Evolutionary conservation across 2,888 invertebrate genomes (phyloP), one percentile per base, ranked within the genome.

Genomic region (Agrotis ipsilon): DNA sequence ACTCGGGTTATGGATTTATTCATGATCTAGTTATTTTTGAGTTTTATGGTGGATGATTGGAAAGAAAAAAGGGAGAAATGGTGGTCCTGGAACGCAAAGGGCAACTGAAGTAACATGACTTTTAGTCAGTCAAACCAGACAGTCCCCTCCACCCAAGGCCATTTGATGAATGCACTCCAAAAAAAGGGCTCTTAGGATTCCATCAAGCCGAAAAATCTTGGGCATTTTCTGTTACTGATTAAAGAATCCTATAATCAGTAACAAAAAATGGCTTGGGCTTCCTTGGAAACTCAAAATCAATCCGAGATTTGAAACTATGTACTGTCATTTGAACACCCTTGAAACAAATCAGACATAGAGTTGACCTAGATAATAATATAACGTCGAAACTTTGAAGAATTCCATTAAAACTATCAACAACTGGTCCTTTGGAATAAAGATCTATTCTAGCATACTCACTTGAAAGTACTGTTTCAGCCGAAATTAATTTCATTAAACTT

Each of bases 1-100:
- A 51, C 62, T 67, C 27, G 43, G 24, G 16, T 43, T 59, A 51
- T 67, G 59, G 49, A 45, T 49, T 61, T 73, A 63, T 78, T 62
- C 54, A 48, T 46, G 32, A 48, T 21, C 4, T 48, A 46, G n/a
- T 14, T 65, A 45, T 46, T 21, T n/a, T 55, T 55, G 13, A 55
- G 13, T n/a, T 2, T 5, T 32, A 55, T 55, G n/a, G 11, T 19
- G 32, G 5, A n/a, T 32, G 13, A 32, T 6, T 19, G n/a, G 14
- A 5, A 2, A 27, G 27, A 27, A 27, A 27, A 27, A 27, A 27
- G 6, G 27, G 27, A 27, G 27, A 27, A 3, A 27, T 6, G 5
- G 27, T 27, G 27, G 27, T 27, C 32, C 7, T 32, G 39, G 39
- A 39, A 39, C 39, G 11, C 39, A 39, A 39, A 11, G 11, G 39